A percentile compares a stretch with the other conserved stretches of the same genome.
Evolutionary conservation across 2,888 invertebrate species (phyloP).

Genomic region (Gryllus longicercus): DNA sequence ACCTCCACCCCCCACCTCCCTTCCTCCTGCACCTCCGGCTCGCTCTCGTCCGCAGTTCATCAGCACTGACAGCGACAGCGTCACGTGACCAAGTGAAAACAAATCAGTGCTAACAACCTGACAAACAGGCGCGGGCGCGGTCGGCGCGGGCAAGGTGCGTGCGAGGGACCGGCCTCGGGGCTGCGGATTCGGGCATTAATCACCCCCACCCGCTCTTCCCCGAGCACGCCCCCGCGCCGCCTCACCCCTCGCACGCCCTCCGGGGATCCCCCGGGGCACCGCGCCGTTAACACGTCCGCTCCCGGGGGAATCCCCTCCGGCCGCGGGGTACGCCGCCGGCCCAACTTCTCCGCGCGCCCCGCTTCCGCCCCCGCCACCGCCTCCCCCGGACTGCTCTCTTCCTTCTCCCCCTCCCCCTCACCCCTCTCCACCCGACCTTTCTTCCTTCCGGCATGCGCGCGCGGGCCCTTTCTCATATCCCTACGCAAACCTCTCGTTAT

Average conservation of each 20-base stretch:
- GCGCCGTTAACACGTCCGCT: slow-evolving; percentile 8
- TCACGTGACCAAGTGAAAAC: slow-evolving; percentile 10
- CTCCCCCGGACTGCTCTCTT: not conserved
- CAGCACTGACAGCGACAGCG: slow-evolving; percentile 4
- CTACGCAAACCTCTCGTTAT: not conserved
- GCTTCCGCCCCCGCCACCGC: not conserved
- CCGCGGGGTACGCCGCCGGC: not conserved
- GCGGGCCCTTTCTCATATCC: not conserved
- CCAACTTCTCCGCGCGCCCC: not conserved
- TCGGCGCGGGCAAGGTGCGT: not conserved
- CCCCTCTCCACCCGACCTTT: no score
- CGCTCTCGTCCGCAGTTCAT: not conserved
- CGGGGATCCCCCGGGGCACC: not conserved
- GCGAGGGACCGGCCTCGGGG: not conserved
- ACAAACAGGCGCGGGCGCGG: not conserved
- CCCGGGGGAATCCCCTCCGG: not conserved
- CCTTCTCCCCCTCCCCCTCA: not conserved
- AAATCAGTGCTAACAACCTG: slow-evolving; percentile 17
- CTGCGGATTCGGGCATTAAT: slow-evolving; percentile 17
- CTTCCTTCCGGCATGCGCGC: not conserved
- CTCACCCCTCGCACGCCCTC: not conserved
- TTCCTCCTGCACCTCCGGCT: not conserved
- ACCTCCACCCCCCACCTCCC: not conserved
- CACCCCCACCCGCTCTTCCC: not conserved
- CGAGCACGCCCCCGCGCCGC: not conserved